Evolutionary conservation across 2,113 vertebrate genomes (phyloP).

Genomic region (Antidorcas marsupialis): DNA sequence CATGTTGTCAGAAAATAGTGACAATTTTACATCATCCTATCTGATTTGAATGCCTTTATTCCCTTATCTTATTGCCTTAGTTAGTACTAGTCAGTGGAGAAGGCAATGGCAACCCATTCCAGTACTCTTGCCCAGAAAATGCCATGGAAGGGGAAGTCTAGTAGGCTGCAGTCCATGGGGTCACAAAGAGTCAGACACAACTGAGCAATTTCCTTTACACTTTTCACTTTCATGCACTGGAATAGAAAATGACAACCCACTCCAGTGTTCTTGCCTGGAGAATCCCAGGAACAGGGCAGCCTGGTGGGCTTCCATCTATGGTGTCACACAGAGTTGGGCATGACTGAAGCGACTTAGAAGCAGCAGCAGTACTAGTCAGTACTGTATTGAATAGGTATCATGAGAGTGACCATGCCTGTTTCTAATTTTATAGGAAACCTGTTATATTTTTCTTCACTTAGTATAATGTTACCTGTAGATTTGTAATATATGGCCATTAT

Average conservation of each 20-base stretch:
- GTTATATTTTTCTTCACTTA: background rate
- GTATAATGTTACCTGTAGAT: background rate
- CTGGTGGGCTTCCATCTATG: rapidly evolving
- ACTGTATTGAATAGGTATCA: background rate
- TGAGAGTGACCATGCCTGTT: background rate
- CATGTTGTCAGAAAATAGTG: background rate
- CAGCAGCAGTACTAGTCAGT: background rate
- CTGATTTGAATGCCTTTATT: background rate
- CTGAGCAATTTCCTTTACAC: background rate
- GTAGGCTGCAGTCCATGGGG: background rate
- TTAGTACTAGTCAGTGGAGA: background rate
- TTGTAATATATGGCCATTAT: background rate
- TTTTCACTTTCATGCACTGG: background rate
- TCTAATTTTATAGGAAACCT: background rate
- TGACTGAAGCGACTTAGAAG: rapidly evolving
- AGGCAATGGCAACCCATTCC: background rate
- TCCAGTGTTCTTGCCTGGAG: background rate
- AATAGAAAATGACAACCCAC: background rate
- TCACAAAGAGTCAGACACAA: rapidly evolving
- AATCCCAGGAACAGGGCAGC: rapidly evolving
- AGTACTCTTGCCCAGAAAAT: background rate
- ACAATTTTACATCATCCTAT: background rate
- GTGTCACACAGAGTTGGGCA: background rate
- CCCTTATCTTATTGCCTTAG: background rate
- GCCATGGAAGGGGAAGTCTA: background rate